Percentiles rank a stretch among this genome's conserved stretches.
Evolutionary conservation across 30 jellyfish, hydroid and myxozoan genomes (phyloP).

Genomic region (Turritopsis dohrnii): DNA sequence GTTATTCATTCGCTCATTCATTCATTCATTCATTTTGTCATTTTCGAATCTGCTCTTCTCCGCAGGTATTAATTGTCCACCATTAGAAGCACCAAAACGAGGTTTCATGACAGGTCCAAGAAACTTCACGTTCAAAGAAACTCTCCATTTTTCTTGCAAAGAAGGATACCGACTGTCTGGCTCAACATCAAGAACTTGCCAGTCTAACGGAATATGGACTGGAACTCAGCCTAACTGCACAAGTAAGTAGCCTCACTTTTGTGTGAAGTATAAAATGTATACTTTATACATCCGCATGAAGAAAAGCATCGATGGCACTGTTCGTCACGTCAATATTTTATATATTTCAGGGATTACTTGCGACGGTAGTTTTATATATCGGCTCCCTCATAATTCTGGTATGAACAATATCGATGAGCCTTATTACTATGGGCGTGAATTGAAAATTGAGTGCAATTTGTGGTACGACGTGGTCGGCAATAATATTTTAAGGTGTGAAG

Average conservation of each 20-base stretch:
- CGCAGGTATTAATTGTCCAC: slow-evolving; percentile 71
- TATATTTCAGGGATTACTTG: slow-evolving; percentile 18
- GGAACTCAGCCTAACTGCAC: slow-evolving; percentile 72
- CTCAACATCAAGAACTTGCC: slow-evolving; percentile 45
- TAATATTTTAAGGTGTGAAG: slow-evolving; percentile 12
- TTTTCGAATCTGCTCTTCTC: no score
- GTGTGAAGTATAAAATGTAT: no score
- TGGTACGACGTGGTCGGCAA: slow-evolving; percentile 27
- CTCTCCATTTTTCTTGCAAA: slow-evolving; percentile 39
- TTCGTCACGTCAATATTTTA: background rate
- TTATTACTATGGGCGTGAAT: slow-evolving; percentile 16
- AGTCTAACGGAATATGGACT: slow-evolving; percentile 77
- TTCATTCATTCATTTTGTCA: no score
- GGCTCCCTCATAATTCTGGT: background rate
- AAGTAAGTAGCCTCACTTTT: slow-evolving; percentile 39
- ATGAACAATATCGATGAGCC: background rate
- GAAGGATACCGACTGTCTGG: slow-evolving; percentile 66
- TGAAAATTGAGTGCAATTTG: slow-evolving; percentile 4
- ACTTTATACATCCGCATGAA: no score
- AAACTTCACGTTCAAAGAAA: slow-evolving; percentile 57
- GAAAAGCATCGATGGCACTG: no score
- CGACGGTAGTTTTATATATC: background rate
- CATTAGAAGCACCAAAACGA: slow-evolving; percentile 38
- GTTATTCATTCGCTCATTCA: no score
- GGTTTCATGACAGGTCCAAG: slow-evolving; percentile 59